Conservation (phyloP, 2,888 invertebrate species). For the Encarsia formosa region DNA sequence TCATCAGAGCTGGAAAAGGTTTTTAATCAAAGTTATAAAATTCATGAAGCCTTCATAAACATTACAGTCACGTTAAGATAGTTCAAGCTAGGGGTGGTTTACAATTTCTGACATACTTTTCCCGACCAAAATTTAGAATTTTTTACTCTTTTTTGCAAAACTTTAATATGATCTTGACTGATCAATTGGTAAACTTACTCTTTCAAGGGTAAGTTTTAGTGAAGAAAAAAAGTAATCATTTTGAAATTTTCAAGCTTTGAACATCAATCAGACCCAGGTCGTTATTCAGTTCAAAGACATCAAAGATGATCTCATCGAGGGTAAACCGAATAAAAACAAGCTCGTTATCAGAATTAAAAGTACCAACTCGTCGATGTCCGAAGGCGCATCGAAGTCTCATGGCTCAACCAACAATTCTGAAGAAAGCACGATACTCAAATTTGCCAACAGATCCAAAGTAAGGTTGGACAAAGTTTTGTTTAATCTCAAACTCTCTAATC, state of each 20-base stretch:
- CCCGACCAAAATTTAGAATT: too few species aligned
- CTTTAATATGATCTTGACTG: too few species aligned
- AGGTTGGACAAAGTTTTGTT: background rate
- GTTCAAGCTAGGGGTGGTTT: too few species aligned
- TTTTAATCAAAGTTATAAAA: too few species aligned
- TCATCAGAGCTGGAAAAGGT: conserved; percentile 24
- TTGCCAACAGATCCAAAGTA: conserved; percentile 85
- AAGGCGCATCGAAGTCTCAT: conserved; percentile 98
- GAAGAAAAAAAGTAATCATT: too few species aligned
- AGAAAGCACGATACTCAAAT: conserved; percentile 95
- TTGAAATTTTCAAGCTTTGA: conserved; percentile 78
- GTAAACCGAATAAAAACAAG: conserved; percentile 87
- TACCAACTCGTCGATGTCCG: conserved; percentile 47
- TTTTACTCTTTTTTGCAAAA: too few species aligned
- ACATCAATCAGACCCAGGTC: conserved; percentile 97
- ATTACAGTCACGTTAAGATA: too few species aligned
- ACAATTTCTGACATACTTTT: too few species aligned
- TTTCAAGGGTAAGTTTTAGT: too few species aligned
- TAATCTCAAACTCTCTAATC: too few species aligned
- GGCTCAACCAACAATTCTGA: conserved; percentile 95
- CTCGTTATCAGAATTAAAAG: conserved; percentile 81
- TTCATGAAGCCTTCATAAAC: too few species aligned
- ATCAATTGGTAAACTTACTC: too few species aligned
- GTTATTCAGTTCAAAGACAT: conserved; percentile 95
- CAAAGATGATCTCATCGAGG: conserved; percentile 92